Conservation (phyloP, 64 coral and sea anemone species). For the Anthopleura sola region DNA sequence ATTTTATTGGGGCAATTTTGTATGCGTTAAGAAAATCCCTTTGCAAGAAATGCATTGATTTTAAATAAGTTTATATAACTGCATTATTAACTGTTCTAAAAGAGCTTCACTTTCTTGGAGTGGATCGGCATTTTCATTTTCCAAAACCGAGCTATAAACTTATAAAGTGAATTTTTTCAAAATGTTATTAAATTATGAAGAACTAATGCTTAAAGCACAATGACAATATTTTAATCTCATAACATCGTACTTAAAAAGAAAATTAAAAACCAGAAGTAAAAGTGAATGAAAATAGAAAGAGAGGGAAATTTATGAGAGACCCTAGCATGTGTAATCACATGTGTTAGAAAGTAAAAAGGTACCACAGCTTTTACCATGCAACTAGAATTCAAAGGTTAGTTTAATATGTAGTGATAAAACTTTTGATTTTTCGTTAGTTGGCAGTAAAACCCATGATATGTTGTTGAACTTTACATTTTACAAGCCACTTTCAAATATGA, state of each 20-base stretch:
- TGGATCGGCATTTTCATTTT: not conserved
- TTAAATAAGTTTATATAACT: not conserved
- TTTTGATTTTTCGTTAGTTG: not conserved
- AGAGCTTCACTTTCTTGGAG: not conserved
- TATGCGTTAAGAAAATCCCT: not conserved
- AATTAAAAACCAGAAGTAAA: too few species aligned
- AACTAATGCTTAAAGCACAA: too few species aligned
- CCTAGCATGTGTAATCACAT: not conserved
- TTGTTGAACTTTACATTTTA: too few species aligned
- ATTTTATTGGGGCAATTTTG: not conserved
- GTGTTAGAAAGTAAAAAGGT: not conserved
- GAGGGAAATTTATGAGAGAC: too few species aligned
- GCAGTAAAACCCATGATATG: too few species aligned
- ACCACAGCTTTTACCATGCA: not conserved
- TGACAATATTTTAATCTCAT: too few species aligned
- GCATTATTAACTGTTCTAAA: not conserved
- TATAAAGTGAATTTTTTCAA: too few species aligned
- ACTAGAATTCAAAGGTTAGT: not conserved
- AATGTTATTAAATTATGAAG: too few species aligned
- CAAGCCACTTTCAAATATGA: too few species aligned
- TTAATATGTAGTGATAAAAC: not conserved
- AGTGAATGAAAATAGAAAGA: too few species aligned
- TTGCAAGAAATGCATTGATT: not conserved
- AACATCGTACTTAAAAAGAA: too few species aligned
- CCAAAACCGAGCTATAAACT: not conserved